phyloP scores from a whole-genome alignment of 2,888 invertebrate genomes.

The Acronicta alni region DNA sequence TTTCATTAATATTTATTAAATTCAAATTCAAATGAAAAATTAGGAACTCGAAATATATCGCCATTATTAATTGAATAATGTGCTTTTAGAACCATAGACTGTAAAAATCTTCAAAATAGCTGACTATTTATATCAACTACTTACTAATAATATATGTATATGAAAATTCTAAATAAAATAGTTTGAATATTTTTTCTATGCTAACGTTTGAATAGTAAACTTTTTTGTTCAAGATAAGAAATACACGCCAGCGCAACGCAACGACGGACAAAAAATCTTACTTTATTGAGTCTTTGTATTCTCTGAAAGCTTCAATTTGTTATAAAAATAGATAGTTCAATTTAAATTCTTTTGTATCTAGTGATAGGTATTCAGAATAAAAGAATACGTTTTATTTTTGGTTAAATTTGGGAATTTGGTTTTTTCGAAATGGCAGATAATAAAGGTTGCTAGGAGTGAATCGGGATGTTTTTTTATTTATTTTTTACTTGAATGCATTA shows the following conservation, averaged over 20 bases:
- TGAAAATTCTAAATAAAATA: neutral
- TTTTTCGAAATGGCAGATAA: too few relatives aligned
- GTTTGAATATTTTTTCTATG: neutral
- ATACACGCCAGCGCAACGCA: slow-evolving; percentile 1
- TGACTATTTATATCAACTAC: too few relatives aligned
- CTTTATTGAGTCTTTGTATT: slow-evolving; percentile 12
- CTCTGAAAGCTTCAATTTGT: slow-evolving; percentile 9
- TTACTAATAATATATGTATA: too few relatives aligned
- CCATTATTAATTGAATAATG: too few relatives aligned
- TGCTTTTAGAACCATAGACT: too few relatives aligned
- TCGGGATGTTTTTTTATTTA: too few relatives aligned
- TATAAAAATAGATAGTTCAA: slow-evolving; percentile 9
- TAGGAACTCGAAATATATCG: too few relatives aligned
- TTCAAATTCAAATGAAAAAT: too few relatives aligned
- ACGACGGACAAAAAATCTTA: slow-evolving; percentile 10
- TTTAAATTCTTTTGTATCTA: slow-evolving; percentile 9
- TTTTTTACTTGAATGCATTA: too few relatives aligned
- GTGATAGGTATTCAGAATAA: slow-evolving; percentile 1
- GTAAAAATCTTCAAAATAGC: too few relatives aligned
- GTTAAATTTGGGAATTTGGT: neutral
- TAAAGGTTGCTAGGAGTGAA: too few relatives aligned
- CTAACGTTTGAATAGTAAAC: neutral
- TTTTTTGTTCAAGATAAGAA: slow-evolving; percentile 14
- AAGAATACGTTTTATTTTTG: neutral
- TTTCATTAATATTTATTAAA: too few relatives aligned